phyloP scores from a whole-genome alignment of 1,140 invertebrate genomes.

The Drosophila baimaii region DNA sequence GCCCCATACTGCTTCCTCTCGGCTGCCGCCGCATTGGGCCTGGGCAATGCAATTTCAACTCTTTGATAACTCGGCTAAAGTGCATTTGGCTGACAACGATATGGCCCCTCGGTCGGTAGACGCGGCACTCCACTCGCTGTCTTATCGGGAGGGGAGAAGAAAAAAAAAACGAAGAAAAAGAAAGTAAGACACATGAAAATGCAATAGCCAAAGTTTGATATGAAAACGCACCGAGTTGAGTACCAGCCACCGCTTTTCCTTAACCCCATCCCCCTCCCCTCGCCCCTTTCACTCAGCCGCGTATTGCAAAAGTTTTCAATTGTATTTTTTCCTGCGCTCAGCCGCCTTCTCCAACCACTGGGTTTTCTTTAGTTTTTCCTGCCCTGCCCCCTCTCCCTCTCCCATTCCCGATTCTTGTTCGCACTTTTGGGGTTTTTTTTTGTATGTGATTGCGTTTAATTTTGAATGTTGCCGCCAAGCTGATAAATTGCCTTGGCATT shows the following conservation, averaged over 20 bases:
- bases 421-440: conserved; percentile 46
- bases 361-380: conserved; percentile 26
- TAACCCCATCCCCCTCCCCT: too few relatives aligned
- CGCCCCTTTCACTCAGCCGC: conserved; percentile 37
- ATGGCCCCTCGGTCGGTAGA: conserved; percentile 3
- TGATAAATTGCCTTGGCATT: conserved; percentile 66
- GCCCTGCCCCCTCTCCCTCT: not conserved
- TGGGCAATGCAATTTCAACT: conserved; percentile 81
- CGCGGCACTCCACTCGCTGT: conserved; percentile 4
- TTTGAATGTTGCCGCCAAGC: conserved; percentile 64
- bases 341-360: conserved; percentile 3
- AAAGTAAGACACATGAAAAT: conserved; percentile 80
- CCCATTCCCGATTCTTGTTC: conserved; percentile 34
- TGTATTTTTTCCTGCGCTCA: conserved; percentile 63
- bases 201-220: conserved; percentile 82
- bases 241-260: conserved; percentile 5
- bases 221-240: conserved; percentile 65
- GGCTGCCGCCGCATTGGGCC: conserved; percentile 38
- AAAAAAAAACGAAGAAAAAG: conserved; percentile 25
- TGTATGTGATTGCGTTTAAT: conserved; percentile 70
- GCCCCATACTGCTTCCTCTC: conserved; percentile 12
- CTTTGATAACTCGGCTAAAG: conserved; percentile 79
- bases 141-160: conserved; percentile 55
- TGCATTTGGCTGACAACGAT: conserved; percentile 75
- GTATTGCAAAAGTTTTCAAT: conserved; percentile 82